Base-by-base conservation (phyloP, 2,888 invertebrate genomes). In the Tethea ocularis region DNA sequence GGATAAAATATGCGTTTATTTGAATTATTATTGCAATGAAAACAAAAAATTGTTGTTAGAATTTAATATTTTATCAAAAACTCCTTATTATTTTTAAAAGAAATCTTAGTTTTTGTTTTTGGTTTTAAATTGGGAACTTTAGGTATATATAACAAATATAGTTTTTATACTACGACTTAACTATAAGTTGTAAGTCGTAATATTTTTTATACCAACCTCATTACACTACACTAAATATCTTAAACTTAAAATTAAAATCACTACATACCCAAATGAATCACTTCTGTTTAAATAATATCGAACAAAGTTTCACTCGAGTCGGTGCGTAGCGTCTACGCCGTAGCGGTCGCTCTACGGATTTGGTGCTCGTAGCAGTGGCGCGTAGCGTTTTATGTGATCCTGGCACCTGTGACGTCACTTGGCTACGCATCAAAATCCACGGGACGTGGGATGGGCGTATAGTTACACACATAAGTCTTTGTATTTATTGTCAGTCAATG, bases 261-360 rank as follows among this genome's bases (percentile, higher is more conserved):
- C 67, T 66, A 66, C 67, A 68, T 66, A 67, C 67, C 68, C 68
- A 70, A 33, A 8, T 29, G 8, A 61, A 61, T 24, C 57, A 61
- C 61, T 67, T 54, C 33, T 36, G 54, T 54, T 20, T n/a, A n/a
- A 10, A 10, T 15, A 33, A 53, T 17, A 36, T 33, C 73, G 73
- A 58, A 56, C 63, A 62, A 82, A 82, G 72, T 82, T 72, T 64
- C 71, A 68, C 72, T 69, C 2, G 5, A 6, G 58, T 58, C 70
- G 73, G 60, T 76, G 74, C 86, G 84, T 84, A 86, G 86, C 84
- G 89, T 86, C 87, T 89, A 88, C 88, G 86, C 82, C 86, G 87
- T 86, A 85, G 83, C 86, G 72, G 69, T 72, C 68, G 78, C 71
- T 80, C 81, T 82, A 86, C 87, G 78, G 80, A 68, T 87, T 89